A percentile compares a stretch with the other conserved stretches of the same genome.
Conservation (phyloP, 2,113 vertebrate genomes). For the Ciconia maguari region DNA sequence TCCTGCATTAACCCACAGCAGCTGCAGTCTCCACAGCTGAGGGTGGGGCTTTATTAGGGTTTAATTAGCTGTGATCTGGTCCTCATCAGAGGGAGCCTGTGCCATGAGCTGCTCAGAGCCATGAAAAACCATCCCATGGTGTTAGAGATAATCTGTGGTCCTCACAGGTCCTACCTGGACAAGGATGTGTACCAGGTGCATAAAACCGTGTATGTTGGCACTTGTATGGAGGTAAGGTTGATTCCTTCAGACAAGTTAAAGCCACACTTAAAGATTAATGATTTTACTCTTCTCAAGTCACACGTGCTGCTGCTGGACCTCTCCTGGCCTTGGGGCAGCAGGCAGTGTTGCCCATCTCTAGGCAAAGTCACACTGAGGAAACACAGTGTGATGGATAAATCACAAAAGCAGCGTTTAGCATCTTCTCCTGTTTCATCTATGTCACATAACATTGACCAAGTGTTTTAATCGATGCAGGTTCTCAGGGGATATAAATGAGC, state of each 20-base stretch:
- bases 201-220: no score
- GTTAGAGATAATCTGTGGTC: not conserved
- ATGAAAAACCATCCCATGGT: not conserved
- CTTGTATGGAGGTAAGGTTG: not conserved
- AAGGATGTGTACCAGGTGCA: no score
- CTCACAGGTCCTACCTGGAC: not conserved
- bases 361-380: not conserved
- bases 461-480: not conserved
- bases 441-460: not conserved
- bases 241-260: not conserved
- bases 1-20: not conserved
- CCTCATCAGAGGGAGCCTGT: not conserved
- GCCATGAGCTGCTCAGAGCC: not conserved
- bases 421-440: not conserved
- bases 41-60: not conserved
- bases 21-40: not conserved
- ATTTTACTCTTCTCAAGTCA: not conserved
- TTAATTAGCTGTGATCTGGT: not conserved
- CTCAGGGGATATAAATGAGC: not conserved
- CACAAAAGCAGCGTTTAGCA: not conserved
- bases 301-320: not conserved
- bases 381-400: not conserved
- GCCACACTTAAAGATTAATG: not conserved
- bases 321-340: not conserved
- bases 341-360: not conserved